Base-by-base conservation (phyloP, 2,888 invertebrate species). In the Gisinianus flammeolus region DNA sequence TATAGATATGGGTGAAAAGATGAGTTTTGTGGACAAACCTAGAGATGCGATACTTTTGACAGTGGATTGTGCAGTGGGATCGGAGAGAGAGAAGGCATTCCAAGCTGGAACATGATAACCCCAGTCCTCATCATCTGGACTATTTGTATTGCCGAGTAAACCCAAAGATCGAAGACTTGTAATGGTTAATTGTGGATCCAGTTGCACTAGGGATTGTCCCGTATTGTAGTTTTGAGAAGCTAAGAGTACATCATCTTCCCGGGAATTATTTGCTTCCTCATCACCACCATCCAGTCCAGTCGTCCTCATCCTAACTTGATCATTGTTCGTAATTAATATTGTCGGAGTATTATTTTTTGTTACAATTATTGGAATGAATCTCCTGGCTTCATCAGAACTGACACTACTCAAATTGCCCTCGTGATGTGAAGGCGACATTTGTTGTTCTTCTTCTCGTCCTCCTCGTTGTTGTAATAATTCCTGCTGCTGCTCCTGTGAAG, bases 11-110 rank as follows among this genome's bases (percentile, higher is more conserved):
- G n/a, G n/a, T n/a, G n/a, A n/a, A n/a, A n/a, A n/a, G n/a, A n/a
- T n/a, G n/a, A n/a, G n/a, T n/a, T n/a, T n/a, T n/a, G n/a, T n/a
- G n/a, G n/a, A n/a, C 19, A 3, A n/a, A 62, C 62, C 62, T 22
- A 83, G 79, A 44, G 84, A 82, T 16, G 84, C 79, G 54, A 81
- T 81, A n/a, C 81, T 81, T 28, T 83, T 83, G 31, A 82, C 81
- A 26, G 83, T 83, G 8, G 73, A 62, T 72, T 84, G 83, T 58
- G 81, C 78, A 67, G 77, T 70, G 0, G 84, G 84, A 72, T 84
- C 84, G 0, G 83, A 83, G 24, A 83, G 75, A 8, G 81, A 72
- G 56, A 83, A 83, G 12, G 81, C 83, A 72, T 83, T 83, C 83
- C 83, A 83, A 26, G 76, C 64, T 5, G 83, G 83, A 24, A 81